Base-by-base conservation (phyloP, 2,888 invertebrate species). In the Phortica okadai region DNA sequence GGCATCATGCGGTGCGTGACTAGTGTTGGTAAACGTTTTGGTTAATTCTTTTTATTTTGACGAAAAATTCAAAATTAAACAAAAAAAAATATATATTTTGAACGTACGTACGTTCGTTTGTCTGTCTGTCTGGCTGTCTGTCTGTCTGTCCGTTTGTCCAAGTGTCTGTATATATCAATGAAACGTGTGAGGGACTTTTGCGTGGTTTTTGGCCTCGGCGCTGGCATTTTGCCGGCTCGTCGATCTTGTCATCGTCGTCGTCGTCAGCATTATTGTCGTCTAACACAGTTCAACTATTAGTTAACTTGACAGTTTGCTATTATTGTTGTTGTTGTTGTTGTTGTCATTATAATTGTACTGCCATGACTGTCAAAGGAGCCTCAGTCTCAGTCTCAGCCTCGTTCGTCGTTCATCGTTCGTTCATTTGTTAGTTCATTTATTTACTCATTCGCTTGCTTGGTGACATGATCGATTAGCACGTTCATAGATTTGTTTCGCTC, bases 191-290 rank as follows among this genome's bases (percentile, higher is more conserved):
- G 79, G 80, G 80, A 45, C 73, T 79, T 3, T 42, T 66, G 66
- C 42, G 66, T 66, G 66, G 5, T 33, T 69, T 76, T 74, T 74
- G 45, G 33, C 64, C 72, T 64, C 70, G 67, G 76, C 70, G 54
- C 67, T 75, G 78, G 79, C 78, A 78, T 75, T 75, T 75, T 67
- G 73, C 79, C 79, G 79, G 76, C 79, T 76, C 62, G 62, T n/a
- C 62, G 25, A 25, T 10, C 16, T 59, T n/a, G n/a, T 54, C 54
- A 54, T 6, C 54, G n/a, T 62, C 25, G 16, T 62, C 62, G 62
- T 16, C 10, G 62, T 59, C 25, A 16, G 16, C 59, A 25, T 62
- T 25, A 21, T 62, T 25, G 62, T 62, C 25, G 10, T 62, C 25
- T 62, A 62, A 25, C 25, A 62, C 62, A 25, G 6, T 42, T 42